Percentiles rank a stretch among this genome's conserved stretches.
Evolutionary conservation across 2,113 vertebrate genomes (phyloP).

Genomic region (Nerophis ophidion): DNA sequence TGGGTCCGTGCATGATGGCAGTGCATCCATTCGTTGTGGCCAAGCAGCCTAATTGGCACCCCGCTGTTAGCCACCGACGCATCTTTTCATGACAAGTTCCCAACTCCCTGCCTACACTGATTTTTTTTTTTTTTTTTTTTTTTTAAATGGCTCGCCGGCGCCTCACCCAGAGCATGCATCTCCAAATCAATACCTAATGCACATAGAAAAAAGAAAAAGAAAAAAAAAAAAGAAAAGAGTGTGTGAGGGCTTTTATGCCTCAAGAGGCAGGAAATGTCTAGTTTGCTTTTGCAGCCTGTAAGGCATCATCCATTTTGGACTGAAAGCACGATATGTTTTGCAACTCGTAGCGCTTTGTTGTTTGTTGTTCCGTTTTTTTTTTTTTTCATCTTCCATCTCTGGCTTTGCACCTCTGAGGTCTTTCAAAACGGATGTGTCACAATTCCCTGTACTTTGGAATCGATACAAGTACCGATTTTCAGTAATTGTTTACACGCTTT

Average conservation of each 20-base stretch:
- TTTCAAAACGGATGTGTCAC: too few relatives aligned
- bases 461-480: too few relatives aligned
- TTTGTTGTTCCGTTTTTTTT: not conserved
- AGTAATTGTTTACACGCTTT: too few relatives aligned
- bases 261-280: conserved; percentile 38
- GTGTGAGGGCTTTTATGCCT: conserved; percentile 32
- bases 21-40: conserved; percentile 48
- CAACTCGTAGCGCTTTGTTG: not conserved
- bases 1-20: conserved; percentile 38
- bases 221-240: not conserved
- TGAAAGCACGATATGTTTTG: not conserved
- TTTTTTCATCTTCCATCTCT: too few relatives aligned
- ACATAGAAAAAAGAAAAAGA: conserved; percentile 33
- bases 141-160: conserved; percentile 38
- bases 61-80: conserved; percentile 62
- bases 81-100: conserved; percentile 62
- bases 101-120: conserved; percentile 44
- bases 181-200: conserved; percentile 64
- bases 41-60: conserved; percentile 67
- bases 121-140: not conserved
- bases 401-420: too few relatives aligned
- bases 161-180: conserved; percentile 49
- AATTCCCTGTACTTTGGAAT: too few relatives aligned
- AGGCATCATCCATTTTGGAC: conserved; percentile 31
- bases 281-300: conserved; percentile 22